phyloP scores from a whole-genome alignment of 1,140 invertebrate genomes.

The Bursaphelenchus mucronatus region DNA sequence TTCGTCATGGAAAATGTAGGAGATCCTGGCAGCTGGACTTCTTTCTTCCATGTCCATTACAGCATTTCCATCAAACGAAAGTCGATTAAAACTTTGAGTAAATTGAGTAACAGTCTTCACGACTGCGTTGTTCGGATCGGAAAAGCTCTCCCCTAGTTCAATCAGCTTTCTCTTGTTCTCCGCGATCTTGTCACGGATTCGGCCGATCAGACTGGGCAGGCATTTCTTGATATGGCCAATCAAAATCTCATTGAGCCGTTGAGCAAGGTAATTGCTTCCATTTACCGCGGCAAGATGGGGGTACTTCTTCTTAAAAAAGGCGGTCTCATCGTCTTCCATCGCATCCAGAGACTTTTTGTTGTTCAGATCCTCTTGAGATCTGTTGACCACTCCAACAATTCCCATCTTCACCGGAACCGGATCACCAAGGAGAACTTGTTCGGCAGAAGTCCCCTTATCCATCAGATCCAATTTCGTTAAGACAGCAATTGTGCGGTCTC shows the following conservation, averaged over 20 bases:
- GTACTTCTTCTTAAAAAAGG: conserved; percentile 86
- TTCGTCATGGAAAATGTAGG: not conserved
- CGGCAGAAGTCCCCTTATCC: not conserved
- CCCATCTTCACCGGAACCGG: conserved; percentile 71
- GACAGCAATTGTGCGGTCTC: conserved; percentile 83
- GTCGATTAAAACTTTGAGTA: not conserved
- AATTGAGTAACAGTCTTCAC: not conserved
- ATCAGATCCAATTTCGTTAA: conserved; percentile 89
- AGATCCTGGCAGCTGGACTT: not conserved
- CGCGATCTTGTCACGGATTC: conserved; percentile 21
- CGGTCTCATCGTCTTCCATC: no score
- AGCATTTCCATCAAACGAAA: not conserved
- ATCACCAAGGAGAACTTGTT: not conserved
- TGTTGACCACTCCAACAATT: conserved; percentile 92
- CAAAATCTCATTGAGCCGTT: conserved; percentile 80
- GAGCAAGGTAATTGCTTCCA: conserved; percentile 87
- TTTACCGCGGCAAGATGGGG: conserved; percentile 88
- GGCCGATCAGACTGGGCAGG: conserved; percentile 77
- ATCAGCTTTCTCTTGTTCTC: not conserved
- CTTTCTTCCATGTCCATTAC: not conserved
- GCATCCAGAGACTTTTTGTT: conserved; percentile 81
- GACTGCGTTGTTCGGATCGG: not conserved
- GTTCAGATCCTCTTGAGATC: conserved; percentile 70
- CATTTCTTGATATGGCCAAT: conserved; percentile 98
- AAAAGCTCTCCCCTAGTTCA: not conserved